Base-by-base conservation (phyloP, 2,888 invertebrate genomes). In the Cryptocheilus praepositus region DNA sequence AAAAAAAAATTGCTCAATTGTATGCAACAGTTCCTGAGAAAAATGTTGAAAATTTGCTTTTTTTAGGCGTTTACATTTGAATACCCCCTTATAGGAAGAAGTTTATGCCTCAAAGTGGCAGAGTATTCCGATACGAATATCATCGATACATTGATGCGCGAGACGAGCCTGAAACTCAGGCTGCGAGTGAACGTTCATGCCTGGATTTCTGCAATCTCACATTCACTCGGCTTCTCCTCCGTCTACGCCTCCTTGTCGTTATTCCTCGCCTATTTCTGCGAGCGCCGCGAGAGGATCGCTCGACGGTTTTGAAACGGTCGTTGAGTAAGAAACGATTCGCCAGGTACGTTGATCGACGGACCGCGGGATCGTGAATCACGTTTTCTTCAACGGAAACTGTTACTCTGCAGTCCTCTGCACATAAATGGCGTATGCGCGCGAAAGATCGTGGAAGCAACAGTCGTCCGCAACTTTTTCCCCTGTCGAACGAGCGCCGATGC, bases 321-420 rank as follows among this genome's bases (percentile, higher is more conserved):
- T 75, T 75, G 66, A 62, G 76, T 61, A 76, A 76, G 44, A 58
- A 61, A 56, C 63, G 55, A 59, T 62, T 53, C 59, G 21, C 44
- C 21, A 53, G 45, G 44, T 66, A 55, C 57, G 61, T 63, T 61
- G 61, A 73, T 69, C 58, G 53, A 36, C 56, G 43, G 61, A 58
- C 53, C 51, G 53, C 25, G 36, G 44, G 64, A 64, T 64, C 66
- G 71, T 67, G 70, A 74, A 67, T 70, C 67, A 67, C 70, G 74
- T 63, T 44, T 61, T 62, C 55, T 18, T 18, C 56, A 70, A 67
- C 56, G 63, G 66, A 36, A 61, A 64, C 64, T 61, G 65, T 67
- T 67, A 58, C 63, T 67, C 28, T 63, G 53, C 57, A 67, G 45
- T 67, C 43, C 64, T n/a, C 57, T 51, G 62, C 43, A 51, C 53